A percentile compares a stretch with the other conserved stretches of the same genome.
phyloP scores from a whole-genome alignment of 2,113 vertebrate genomes.

The Propithecus coquereli region DNA sequence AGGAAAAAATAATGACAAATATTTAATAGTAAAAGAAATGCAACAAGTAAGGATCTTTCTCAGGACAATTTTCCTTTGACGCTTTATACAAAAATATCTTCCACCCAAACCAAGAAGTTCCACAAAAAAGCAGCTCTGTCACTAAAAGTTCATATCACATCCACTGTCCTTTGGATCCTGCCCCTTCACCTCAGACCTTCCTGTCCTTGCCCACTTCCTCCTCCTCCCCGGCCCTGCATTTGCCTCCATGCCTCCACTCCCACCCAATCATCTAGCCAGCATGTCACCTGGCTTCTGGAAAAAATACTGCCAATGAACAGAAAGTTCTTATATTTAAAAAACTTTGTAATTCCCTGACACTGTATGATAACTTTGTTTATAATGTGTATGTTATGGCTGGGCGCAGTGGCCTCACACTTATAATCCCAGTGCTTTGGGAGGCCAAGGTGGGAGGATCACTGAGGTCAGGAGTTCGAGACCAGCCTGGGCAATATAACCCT shows the following conservation, averaged over 20 bases:
- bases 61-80: neutral
- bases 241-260: accelerated
- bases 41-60: neutral
- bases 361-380: neutral
- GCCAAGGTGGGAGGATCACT: too few relatives aligned
- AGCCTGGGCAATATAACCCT: too few relatives aligned
- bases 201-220: neutral
- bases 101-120: neutral
- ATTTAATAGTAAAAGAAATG: neutral
- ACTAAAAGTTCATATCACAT: neutral
- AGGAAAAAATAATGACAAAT: neutral
- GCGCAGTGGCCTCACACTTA: too few relatives aligned
- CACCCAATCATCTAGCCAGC: too few relatives aligned
- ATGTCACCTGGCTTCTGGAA: neutral
- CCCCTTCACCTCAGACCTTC: neutral
- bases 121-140: neutral
- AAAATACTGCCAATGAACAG: neutral
- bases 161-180: neutral
- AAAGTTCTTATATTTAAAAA: neutral
- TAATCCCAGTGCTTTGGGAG: too few relatives aligned
- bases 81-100: neutral
- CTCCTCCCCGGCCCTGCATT: neutral
- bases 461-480: too few relatives aligned
- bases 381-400: neutral
- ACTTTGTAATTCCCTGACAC: neutral